phyloP scores from a whole-genome alignment of 2,113 vertebrate species.

The Equus przewalskii region DNA sequence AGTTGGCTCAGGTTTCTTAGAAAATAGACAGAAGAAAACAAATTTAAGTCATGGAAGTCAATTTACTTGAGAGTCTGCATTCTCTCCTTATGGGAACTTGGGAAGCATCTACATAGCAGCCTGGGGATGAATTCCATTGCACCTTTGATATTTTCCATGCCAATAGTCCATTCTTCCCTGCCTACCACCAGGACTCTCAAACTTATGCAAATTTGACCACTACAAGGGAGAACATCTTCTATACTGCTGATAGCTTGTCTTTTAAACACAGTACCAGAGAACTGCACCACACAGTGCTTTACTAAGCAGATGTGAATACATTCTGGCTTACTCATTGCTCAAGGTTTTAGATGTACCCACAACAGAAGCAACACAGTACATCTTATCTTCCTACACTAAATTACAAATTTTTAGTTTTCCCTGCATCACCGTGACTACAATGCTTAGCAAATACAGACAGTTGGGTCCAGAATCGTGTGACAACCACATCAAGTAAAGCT shows the following conservation, averaged over 20 bases:
- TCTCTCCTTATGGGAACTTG: not conserved
- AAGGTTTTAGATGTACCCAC: not conserved
- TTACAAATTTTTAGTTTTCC: not conserved
- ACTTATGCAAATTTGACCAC: not conserved
- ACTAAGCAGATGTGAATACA: not conserved
- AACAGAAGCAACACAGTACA: not conserved
- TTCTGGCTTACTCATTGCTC: not conserved
- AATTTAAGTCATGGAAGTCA: not conserved
- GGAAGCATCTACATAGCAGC: not conserved
- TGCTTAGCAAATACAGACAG: not conserved
- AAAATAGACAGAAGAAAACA: not conserved
- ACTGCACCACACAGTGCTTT: not conserved
- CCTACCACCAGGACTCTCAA: not conserved
- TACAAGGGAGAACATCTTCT: not conserved
- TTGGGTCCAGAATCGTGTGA: not conserved
- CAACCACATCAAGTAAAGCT: not conserved
- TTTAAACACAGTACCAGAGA: not conserved
- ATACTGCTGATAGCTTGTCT: not conserved
- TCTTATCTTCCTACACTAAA: not conserved
- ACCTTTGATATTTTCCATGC: not conserved
- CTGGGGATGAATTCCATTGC: not conserved
- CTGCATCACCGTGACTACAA: not conserved
- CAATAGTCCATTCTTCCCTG: not conserved
- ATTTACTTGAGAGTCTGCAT: not conserved
- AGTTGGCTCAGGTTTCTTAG: not conserved